Evolutionary conservation across 2,113 vertebrate species (phyloP).

Genomic region (Pseudorhombus dupliciocellatus): DNA sequence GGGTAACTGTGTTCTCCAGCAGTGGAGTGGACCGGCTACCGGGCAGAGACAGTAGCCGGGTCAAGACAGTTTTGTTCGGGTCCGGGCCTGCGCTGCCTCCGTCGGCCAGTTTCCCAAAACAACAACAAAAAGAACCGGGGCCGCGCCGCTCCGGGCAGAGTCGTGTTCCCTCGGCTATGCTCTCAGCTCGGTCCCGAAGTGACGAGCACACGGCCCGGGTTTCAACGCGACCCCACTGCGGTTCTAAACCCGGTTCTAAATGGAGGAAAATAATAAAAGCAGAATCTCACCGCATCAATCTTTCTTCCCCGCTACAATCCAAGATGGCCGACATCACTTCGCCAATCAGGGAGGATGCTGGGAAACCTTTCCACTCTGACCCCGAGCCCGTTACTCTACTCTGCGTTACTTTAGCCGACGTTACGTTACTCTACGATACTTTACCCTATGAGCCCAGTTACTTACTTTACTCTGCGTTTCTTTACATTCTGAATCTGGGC

Average conservation of each 20-base stretch:
- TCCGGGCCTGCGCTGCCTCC: conserved; percentile 54
- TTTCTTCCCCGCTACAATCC: conserved; percentile 72
- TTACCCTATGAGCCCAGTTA: no score
- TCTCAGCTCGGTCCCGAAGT: rapidly evolving
- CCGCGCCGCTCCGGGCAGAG: neutral
- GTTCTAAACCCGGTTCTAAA: neutral
- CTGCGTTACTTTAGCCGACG: neutral
- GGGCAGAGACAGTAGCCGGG: neutral
- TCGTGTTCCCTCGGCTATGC: rapidly evolving
- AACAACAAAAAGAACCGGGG: conserved; percentile 64
- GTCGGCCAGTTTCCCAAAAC: conserved; percentile 52
- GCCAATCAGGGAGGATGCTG: conserved; percentile 66
- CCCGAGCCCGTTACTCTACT: conserved; percentile 8
- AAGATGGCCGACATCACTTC: conserved; percentile 74
- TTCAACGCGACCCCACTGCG: neutral
- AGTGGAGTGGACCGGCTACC: neutral
- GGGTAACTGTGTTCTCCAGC: neutral
- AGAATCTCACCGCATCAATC: conserved; percentile 78
- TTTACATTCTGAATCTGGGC: no score
- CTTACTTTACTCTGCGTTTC: neutral
- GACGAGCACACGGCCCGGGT: neutral
- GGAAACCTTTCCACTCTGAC: conserved; percentile 59
- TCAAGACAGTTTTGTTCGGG: conserved; percentile 5
- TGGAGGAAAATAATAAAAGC: conserved; percentile 40
- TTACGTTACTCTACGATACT: neutral